Conservation (phyloP, 1,140 invertebrate species). For the Drosophila oshimai region DNA sequence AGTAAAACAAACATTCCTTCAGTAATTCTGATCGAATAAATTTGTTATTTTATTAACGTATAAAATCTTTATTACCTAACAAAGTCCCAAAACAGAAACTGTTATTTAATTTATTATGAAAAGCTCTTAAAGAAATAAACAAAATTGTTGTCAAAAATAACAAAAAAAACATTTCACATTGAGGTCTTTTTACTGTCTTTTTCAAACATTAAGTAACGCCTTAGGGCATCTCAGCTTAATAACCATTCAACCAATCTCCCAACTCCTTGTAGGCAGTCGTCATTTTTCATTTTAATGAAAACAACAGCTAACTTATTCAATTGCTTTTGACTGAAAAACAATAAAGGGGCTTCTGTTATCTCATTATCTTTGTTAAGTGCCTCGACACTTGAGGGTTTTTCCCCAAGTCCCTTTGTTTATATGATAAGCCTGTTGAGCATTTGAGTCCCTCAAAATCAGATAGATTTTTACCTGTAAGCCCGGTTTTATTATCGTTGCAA, state of each 20-base stretch:
- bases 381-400: neutral
- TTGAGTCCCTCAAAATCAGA: neutral
- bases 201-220: too few species aligned
- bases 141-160: too few species aligned
- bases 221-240: neutral
- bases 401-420: neutral
- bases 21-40: too few species aligned
- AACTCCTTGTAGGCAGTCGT: neutral
- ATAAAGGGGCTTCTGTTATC: neutral
- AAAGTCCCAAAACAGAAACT: too few species aligned
- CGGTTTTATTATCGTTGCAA: constrained; percentile 17
- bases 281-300: neutral
- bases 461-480: constrained; percentile 18
- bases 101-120: too few species aligned
- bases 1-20: too few species aligned
- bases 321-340: constrained; percentile 7
- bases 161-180: too few species aligned
- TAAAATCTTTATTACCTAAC: too few species aligned
- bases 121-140: too few species aligned
- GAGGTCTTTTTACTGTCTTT: too few species aligned
- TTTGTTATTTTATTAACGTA: too few species aligned
- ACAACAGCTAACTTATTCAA: constrained; percentile 2
- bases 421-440: neutral
- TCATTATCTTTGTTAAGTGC: constrained; percentile 13
- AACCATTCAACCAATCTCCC: neutral